Conservation (phyloP, 2,888 invertebrate genomes). For the Mesopsocus fuscifrons region DNA sequence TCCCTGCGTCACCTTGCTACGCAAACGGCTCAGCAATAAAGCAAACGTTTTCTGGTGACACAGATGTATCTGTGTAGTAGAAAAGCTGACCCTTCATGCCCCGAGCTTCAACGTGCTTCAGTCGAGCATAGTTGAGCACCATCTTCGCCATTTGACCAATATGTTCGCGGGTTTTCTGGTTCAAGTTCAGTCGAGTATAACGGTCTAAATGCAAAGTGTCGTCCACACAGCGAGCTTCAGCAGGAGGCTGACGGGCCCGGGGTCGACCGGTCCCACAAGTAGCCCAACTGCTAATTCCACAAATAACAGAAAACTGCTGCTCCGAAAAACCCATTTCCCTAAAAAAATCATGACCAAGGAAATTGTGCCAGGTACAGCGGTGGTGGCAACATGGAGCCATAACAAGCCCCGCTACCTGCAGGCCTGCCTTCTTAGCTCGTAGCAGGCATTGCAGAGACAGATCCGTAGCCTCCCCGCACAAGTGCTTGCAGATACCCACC, state of each 20-base stretch:
- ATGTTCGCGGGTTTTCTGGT: constrained; percentile 20
- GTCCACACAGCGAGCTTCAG: not conserved
- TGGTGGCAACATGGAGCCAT: constrained; percentile 32
- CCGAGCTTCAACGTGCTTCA: constrained; percentile 21
- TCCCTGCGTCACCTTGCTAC: no score
- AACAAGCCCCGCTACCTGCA: constrained; percentile 20
- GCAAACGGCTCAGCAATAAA: constrained; percentile 19
- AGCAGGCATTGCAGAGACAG: constrained; percentile 20
- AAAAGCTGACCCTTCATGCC: constrained; percentile 21
- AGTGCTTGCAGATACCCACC: constrained; percentile 28
- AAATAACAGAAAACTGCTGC: constrained; percentile 24
- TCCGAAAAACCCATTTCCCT: constrained; percentile 16
- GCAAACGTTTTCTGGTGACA: constrained; percentile 25
- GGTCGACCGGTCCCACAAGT: constrained; percentile 21
- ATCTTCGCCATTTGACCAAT: constrained; percentile 25
- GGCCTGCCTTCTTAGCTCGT: not conserved
- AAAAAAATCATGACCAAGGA: constrained; percentile 25
- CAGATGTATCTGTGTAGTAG: constrained; percentile 21
- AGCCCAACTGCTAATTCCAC: constrained; percentile 28
- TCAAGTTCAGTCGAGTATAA: constrained; percentile 10
- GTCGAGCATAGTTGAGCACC: constrained; percentile 24
- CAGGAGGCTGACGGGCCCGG: not conserved
- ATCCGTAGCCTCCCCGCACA: constrained; percentile 29
- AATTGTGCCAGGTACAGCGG: constrained; percentile 25
- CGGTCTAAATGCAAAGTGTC: not conserved